Conservation (phyloP, 2,888 invertebrate genomes). For the Drosophila neutralis region DNA sequence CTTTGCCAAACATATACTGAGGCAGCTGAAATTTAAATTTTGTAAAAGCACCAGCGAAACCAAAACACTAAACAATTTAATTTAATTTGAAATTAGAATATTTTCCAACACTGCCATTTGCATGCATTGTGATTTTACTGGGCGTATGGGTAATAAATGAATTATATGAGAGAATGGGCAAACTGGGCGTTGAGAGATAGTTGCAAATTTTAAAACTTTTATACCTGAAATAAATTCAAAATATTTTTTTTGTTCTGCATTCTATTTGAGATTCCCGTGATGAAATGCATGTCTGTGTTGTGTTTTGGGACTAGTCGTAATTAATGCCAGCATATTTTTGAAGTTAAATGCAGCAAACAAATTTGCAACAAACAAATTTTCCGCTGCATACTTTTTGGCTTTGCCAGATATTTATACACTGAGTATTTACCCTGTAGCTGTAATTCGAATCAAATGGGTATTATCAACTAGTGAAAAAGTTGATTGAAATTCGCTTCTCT, state of each 20-base stretch:
- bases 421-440: background rate
- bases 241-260: constrained; percentile 17
- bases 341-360: constrained; percentile 36
- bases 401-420: constrained; percentile 9
- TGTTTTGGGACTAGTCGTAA: constrained; percentile 9
- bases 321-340: constrained; percentile 49
- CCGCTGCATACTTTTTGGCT: constrained; percentile 47
- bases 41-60: constrained; percentile 5
- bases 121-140: constrained; percentile 15
- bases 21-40: constrained; percentile 17
- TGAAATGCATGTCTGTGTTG: constrained; percentile 2
- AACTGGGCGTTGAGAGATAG: background rate
- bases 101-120: constrained; percentile 22
- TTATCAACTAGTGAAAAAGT: background rate
- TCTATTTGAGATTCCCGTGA: constrained; percentile 19
- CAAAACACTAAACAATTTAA: background rate
- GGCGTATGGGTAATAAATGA: constrained; percentile 25
- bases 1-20: background rate
- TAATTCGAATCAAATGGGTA: background rate
- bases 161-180: background rate
- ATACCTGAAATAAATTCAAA: constrained; percentile 15
- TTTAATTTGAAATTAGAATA: constrained; percentile 12
- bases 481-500: background rate
- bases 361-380: constrained; percentile 29
- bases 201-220: constrained; percentile 17